phyloP scores from a whole-genome alignment of 2,797 vertebrate genomes.

The Hirundo rustica region DNA sequence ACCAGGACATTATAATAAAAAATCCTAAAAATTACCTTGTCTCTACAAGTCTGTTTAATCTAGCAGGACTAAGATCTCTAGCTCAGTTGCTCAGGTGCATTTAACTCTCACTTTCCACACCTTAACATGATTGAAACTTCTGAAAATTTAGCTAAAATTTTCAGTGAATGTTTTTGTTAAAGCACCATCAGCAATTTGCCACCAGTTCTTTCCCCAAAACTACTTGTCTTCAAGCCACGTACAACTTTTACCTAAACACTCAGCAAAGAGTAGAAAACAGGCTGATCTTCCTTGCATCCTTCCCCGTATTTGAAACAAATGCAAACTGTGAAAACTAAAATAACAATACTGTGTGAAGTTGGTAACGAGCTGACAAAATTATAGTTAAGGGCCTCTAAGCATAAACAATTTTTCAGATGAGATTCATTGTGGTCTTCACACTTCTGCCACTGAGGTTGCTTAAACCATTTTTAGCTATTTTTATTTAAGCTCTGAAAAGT shows the following conservation, averaged over 20 bases:
- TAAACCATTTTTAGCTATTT: background rate
- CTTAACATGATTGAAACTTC: background rate
- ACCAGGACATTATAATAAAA: background rate
- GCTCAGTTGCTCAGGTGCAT: background rate
- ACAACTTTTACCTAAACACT: background rate
- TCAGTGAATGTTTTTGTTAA: background rate
- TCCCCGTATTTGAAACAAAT: background rate
- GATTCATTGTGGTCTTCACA: background rate
- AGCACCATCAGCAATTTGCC: background rate
- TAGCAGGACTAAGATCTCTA: background rate
- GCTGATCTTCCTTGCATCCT: background rate
- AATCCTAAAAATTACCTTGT: background rate
- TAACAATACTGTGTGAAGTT: background rate
- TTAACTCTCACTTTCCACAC: background rate
- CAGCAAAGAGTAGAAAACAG: background rate
- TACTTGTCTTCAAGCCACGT: background rate
- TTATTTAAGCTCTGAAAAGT: background rate
- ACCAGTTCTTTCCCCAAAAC: background rate
- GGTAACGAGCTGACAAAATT: background rate
- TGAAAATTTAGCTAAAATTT: background rate
- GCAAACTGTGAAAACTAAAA: conserved; percentile 25
- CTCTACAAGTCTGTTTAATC: background rate
- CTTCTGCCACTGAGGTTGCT: background rate
- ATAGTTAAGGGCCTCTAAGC: background rate
- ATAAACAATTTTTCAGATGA: background rate